Evolutionary conservation across 2,888 invertebrate species (phyloP).

Genomic region (Cecidostiba fungosa): DNA sequence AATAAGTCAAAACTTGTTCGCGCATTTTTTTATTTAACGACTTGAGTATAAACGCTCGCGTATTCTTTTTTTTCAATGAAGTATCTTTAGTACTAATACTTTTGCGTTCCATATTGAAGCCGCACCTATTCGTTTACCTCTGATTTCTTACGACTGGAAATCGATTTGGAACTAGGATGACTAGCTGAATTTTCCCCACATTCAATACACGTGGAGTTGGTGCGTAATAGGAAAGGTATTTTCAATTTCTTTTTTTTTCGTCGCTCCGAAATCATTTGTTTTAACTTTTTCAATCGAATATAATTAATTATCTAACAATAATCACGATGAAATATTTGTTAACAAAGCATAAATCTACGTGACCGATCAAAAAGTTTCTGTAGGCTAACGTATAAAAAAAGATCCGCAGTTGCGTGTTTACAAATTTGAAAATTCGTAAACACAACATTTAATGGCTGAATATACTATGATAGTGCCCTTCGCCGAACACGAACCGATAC

Average conservation of each 20-base stretch:
- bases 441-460: neutral
- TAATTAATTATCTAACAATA: too few species aligned
- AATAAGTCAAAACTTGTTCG: too few species aligned
- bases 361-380: neutral
- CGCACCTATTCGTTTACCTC: neutral
- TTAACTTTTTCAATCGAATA: neutral
- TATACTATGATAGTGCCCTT: conserved; percentile 12
- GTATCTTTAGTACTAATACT: too few species aligned
- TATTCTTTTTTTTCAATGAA: neutral
- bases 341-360: neutral
- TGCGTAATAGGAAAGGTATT: neutral
- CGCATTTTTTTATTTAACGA: too few species aligned
- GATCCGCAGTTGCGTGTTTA: neutral
- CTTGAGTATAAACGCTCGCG: neutral
- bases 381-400: neutral
- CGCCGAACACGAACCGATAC: neutral
- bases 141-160: conserved; percentile 35
- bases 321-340: too few species aligned
- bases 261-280: neutral
- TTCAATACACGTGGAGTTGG: neutral
- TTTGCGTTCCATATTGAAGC: neutral
- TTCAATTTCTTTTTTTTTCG: neutral
- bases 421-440: neutral
- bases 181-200: conserved; percentile 15
- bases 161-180: conserved; percentile 33